phyloP scores from a whole-genome alignment of 2,113 vertebrate species.

The Reinhardtius hippoglossoides region DNA sequence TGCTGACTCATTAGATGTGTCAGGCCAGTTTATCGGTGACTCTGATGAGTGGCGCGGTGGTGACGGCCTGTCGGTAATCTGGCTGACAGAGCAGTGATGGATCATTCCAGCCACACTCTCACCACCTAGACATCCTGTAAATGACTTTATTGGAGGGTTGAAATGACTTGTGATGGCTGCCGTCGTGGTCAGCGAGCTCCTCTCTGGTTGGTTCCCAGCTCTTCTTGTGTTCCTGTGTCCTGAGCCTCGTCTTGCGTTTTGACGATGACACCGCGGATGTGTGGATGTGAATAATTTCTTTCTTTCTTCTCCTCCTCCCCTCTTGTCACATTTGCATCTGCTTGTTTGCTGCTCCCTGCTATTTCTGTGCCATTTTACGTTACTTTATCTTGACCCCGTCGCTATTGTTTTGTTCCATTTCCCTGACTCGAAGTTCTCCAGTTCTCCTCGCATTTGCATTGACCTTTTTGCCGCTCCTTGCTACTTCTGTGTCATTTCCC shows the following conservation, averaged over 20 bases:
- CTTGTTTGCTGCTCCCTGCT: slow-evolving; percentile 21
- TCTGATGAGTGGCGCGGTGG: slow-evolving; percentile 35
- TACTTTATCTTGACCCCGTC: slow-evolving; percentile 19
- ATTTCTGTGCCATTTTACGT: slow-evolving; percentile 18
- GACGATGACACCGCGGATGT: not conserved
- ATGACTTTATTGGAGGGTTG: slow-evolving; percentile 43
- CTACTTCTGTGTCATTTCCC: slow-evolving; percentile 32
- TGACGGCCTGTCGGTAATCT: slow-evolving; percentile 29
- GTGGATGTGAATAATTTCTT: slow-evolving; percentile 10
- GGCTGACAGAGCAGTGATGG: slow-evolving; percentile 46
- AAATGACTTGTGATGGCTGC: slow-evolving; percentile 45
- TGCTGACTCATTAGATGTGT: slow-evolving; percentile 59
- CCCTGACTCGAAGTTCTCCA: slow-evolving; percentile 22
- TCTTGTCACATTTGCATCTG: slow-evolving; percentile 44
- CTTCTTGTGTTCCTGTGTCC: slow-evolving; percentile 22
- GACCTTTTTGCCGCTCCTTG: slow-evolving; percentile 16
- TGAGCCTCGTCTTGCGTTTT: not conserved
- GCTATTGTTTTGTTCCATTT: slow-evolving; percentile 4
- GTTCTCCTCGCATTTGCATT: slow-evolving; percentile 20
- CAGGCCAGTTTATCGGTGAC: slow-evolving; percentile 56
- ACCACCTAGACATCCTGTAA: slow-evolving; percentile 37
- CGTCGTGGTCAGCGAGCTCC: not conserved
- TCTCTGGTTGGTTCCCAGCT: no score
- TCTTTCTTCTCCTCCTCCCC: not conserved
- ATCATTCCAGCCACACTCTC: slow-evolving; percentile 49